Conservation (phyloP, 92 coral and sea anemone species). For the Actinernus sp. region DNA sequence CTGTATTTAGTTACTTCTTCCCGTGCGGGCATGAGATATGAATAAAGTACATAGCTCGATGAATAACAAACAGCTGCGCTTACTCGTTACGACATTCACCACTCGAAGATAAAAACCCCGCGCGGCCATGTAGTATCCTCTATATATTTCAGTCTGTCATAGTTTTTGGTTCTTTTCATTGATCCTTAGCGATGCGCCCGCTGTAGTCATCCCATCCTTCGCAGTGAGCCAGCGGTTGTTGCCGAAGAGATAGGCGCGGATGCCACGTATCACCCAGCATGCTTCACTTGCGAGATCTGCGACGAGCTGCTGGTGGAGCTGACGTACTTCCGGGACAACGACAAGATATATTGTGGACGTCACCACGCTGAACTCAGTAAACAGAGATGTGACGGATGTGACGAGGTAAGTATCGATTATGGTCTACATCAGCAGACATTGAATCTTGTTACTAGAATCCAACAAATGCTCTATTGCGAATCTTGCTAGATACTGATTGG, state of each 20-base stretch:
- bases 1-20: too few relatives aligned
- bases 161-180: background rate
- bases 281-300: slow-evolving; percentile 93
- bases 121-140: too few relatives aligned
- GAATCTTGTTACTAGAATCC: too few relatives aligned
- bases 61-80: background rate
- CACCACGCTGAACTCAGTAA: slow-evolving; percentile 95
- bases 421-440: too few relatives aligned
- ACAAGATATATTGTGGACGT: slow-evolving; percentile 95
- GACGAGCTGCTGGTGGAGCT: slow-evolving; percentile 87
- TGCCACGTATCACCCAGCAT: slow-evolving; percentile 90
- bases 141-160: too few relatives aligned
- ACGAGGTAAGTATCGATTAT: too few relatives aligned
- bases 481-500: too few relatives aligned
- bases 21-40: too few relatives aligned
- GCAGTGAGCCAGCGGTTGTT: slow-evolving; percentile 79
- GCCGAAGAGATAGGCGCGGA: slow-evolving; percentile 71
- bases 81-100: too few relatives aligned
- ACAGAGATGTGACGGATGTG: slow-evolving; percentile 97
- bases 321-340: slow-evolving; percentile 79
- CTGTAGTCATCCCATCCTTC: slow-evolving; percentile 77
- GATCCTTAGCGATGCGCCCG: slow-evolving; percentile 66
- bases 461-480: too few relatives aligned
- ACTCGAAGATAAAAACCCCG: too few relatives aligned
- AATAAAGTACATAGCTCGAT: too few relatives aligned